Evolutionary conservation across 1,140 invertebrate genomes (phyloP).

Genomic region (Pollicipes pollicipes): DNA sequence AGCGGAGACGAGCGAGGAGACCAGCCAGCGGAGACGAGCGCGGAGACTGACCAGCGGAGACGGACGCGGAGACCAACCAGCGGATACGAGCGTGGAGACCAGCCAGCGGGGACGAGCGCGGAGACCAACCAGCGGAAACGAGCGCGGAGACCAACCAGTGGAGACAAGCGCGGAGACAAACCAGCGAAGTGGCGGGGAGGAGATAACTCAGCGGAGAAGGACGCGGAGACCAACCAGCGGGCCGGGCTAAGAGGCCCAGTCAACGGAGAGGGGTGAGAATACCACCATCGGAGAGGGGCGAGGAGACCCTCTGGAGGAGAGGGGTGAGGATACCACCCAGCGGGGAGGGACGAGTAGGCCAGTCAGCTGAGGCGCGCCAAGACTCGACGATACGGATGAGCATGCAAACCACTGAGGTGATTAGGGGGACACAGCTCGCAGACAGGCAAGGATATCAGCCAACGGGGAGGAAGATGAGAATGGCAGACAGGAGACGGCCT

Average conservation of each 20-base stretch:
- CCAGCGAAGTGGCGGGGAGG: too few relatives aligned
- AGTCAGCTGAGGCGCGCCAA: too few relatives aligned
- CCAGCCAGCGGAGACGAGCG: neutral
- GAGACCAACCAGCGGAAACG: neutral
- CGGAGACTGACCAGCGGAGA: neutral
- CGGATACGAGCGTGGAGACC: neutral
- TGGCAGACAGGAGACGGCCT: neutral
- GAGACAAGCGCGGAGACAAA: too few relatives aligned
- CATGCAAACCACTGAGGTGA: too few relatives aligned
- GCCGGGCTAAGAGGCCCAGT: too few relatives aligned
- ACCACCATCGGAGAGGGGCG: neutral
- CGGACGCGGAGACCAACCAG: neutral
- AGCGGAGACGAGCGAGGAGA: neutral
- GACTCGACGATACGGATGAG: too few relatives aligned
- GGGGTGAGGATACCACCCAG: too few relatives aligned
- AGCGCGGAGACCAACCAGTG: neutral
- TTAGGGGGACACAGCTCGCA: too few relatives aligned
- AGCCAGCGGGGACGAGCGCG: neutral
- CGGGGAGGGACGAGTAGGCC: too few relatives aligned
- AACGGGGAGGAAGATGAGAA: too few relatives aligned
- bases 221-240: neutral
- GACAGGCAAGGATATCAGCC: too few relatives aligned
- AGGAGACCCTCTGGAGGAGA: neutral
- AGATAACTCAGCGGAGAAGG: too few relatives aligned
- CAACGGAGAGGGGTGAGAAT: neutral